Percentiles rank a stretch among this genome's conserved stretches.
These are phyloP conservation scores for Drosophila sp. DNA, from an alignment of 1,140 invertebrate species.

Conservation along the genomic window DNA sequence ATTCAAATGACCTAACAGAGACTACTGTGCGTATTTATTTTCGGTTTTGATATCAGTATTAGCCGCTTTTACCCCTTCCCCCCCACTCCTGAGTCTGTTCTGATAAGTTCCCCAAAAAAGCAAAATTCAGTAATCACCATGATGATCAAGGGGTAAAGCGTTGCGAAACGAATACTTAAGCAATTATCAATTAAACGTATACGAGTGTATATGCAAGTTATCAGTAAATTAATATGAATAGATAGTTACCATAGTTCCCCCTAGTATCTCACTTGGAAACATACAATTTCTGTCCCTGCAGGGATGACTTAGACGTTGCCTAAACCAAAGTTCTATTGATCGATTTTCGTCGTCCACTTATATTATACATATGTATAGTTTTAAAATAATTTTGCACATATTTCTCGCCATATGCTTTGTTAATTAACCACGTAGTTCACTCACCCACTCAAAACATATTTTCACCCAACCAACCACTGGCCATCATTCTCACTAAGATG, in stretches of 20 bases:
- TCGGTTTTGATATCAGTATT: conserved; percentile 33
- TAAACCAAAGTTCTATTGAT: too few species aligned
- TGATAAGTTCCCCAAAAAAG: not conserved
- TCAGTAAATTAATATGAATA: conserved; percentile 12
- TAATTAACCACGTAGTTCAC: too few species aligned
- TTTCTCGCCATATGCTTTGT: too few species aligned
- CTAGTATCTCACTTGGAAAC: too few species aligned
- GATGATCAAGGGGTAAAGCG: not conserved
- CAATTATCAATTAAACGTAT: conserved; percentile 8
- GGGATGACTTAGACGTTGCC: too few species aligned
- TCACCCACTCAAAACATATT: too few species aligned
- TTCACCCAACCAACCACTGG: too few species aligned
- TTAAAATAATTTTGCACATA: too few species aligned
- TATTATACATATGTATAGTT: too few species aligned
- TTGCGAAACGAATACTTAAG: not conserved
- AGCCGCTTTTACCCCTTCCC: conserved; percentile 13
- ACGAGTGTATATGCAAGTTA: not conserved
- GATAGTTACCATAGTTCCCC: not conserved
- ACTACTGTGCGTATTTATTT: not conserved
- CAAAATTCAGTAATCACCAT: not conserved
- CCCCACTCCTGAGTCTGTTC: not conserved
- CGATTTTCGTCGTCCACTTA: not conserved
- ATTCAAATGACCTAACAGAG: conserved; percentile 44
- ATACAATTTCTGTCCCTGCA: not conserved
- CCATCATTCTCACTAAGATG: conserved; percentile 38